Conservation (phyloP, 2,888 invertebrate genomes). For the Spodoptera exigua region DNA sequence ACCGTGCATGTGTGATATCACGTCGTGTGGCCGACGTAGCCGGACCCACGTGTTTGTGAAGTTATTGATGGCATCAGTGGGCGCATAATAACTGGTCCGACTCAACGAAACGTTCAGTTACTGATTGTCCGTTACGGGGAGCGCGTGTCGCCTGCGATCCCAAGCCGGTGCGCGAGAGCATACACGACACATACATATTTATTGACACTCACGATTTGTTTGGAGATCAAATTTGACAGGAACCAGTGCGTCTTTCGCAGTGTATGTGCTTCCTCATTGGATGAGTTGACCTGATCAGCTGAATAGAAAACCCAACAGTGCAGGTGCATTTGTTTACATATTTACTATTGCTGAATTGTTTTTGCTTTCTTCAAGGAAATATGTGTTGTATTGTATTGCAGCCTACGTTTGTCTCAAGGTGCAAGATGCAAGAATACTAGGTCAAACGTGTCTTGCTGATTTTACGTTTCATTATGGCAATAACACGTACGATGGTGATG, state of each 20-base stretch:
- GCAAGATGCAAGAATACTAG: slow-evolving; percentile 40
- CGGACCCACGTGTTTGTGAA: slow-evolving; percentile 85
- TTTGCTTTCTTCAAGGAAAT: slow-evolving; percentile 56
- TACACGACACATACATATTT: slow-evolving; percentile 73
- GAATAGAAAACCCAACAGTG: slow-evolving; percentile 71
- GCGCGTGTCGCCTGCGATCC: slow-evolving; percentile 77
- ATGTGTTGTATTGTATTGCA: slow-evolving; percentile 36
- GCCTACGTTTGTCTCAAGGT: slow-evolving; percentile 48
- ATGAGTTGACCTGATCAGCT: slow-evolving; percentile 73
- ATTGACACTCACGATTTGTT: slow-evolving; percentile 68
- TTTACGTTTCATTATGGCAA: slow-evolving; percentile 18
- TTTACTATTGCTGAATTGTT: slow-evolving; percentile 63
- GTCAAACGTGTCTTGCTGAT: slow-evolving; percentile 36
- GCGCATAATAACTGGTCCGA: slow-evolving; percentile 88
- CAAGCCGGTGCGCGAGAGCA: slow-evolving; percentile 79
- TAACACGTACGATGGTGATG: slow-evolving; percentile 14
- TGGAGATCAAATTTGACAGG: slow-evolving; percentile 65
- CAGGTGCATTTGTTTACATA: slow-evolving; percentile 85
- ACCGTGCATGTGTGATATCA: slow-evolving; percentile 78
- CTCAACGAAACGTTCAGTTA: slow-evolving; percentile 81
- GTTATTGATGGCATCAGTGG: slow-evolving; percentile 85
- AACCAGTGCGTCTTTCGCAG: slow-evolving; percentile 74
- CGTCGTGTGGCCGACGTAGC: slow-evolving; percentile 64
- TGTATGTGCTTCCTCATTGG: slow-evolving; percentile 74
- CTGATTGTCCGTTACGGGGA: slow-evolving; percentile 81